These are phyloP conservation scores for Styela plicata DNA, from an alignment of 23 tunicate species.

Conservation along the genomic window DNA sequence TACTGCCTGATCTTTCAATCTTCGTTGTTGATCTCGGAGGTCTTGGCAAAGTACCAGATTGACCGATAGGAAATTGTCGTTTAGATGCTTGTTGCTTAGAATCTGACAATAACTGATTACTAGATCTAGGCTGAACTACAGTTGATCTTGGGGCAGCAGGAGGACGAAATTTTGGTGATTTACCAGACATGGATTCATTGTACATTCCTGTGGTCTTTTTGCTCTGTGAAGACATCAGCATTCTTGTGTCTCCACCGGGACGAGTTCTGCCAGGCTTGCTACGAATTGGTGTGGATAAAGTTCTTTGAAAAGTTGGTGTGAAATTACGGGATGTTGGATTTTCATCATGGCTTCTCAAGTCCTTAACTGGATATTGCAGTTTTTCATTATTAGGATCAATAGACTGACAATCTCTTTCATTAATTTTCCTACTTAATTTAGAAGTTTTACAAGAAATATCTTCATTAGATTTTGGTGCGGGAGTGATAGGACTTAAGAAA, in stretches of 20 bases:
- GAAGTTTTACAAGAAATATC: neutral
- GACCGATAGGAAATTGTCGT: neutral
- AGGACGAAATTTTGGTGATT: neutral
- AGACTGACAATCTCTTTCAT: constrained; percentile 8
- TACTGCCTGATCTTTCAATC: constrained; percentile 25
- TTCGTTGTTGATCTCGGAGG: constrained; percentile 13
- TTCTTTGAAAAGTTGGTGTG: constrained; percentile 18
- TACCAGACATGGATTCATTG: neutral
- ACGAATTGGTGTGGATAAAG: constrained; percentile 23
- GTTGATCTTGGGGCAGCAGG: constrained; percentile 3
- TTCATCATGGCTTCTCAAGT: neutral
- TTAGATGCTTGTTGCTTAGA: neutral
- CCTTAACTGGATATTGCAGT: neutral
- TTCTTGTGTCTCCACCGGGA: neutral
- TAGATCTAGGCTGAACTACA: neutral
- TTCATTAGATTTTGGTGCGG: neutral
- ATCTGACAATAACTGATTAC: neutral
- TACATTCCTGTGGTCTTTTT: constrained; percentile 24
- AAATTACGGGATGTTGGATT: neutral
- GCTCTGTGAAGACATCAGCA: neutral
- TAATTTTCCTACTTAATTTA: neutral
- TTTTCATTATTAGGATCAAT: neutral
- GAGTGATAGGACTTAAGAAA: too few relatives aligned
- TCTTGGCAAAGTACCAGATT: constrained; percentile 27
- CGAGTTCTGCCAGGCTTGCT: neutral